Evolutionary conservation across 2,797 vertebrate species (phyloP).

Genomic region (Cyclopterus lumpus): DNA sequence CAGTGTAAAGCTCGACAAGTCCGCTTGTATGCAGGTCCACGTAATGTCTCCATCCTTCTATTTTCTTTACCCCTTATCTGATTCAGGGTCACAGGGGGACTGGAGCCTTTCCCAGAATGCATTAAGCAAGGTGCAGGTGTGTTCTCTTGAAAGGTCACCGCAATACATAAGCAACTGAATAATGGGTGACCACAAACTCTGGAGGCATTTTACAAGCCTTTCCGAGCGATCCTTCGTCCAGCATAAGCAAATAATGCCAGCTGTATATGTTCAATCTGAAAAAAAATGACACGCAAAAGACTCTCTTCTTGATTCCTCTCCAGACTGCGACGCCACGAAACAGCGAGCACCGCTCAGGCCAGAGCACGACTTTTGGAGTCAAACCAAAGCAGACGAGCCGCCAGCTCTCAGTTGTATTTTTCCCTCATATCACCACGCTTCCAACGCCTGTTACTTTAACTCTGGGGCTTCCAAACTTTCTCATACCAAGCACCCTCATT

Average conservation of each 20-base stretch:
- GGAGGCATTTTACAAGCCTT: slow-evolving; percentile 7
- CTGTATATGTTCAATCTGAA: no score
- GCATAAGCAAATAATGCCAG: slow-evolving; percentile 11
- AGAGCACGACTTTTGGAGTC: slow-evolving; percentile 40
- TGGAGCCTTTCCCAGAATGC: slow-evolving; percentile 35
- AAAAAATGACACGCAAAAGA: slow-evolving; percentile 15
- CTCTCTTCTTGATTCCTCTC: slow-evolving; percentile 28
- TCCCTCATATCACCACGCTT: slow-evolving; percentile 14
- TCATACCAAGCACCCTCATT: neutral
- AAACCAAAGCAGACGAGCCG: slow-evolving; percentile 39
- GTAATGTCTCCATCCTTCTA: slow-evolving; percentile 12
- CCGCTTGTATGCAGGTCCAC: slow-evolving; percentile 27
- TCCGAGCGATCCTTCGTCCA: no score
- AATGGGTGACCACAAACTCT: slow-evolving; percentile 24
- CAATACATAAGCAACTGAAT: slow-evolving; percentile 14
- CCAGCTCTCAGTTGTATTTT: slow-evolving; percentile 21
- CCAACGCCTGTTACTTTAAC: neutral
- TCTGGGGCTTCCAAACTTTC: slow-evolving; percentile 29
- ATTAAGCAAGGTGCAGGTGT: slow-evolving; percentile 17
- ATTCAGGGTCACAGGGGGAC: slow-evolving; percentile 14
- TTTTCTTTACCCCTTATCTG: slow-evolving; percentile 26
- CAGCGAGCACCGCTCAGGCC: no score
- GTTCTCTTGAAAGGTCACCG: slow-evolving; percentile 12
- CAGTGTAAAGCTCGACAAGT: slow-evolving; percentile 5
- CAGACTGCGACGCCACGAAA: slow-evolving; percentile 15